A percentile compares a stretch with the other conserved stretches of the same genome.
Conservation (phyloP, 2,888 invertebrate species). For the Escarpia spicata region DNA sequence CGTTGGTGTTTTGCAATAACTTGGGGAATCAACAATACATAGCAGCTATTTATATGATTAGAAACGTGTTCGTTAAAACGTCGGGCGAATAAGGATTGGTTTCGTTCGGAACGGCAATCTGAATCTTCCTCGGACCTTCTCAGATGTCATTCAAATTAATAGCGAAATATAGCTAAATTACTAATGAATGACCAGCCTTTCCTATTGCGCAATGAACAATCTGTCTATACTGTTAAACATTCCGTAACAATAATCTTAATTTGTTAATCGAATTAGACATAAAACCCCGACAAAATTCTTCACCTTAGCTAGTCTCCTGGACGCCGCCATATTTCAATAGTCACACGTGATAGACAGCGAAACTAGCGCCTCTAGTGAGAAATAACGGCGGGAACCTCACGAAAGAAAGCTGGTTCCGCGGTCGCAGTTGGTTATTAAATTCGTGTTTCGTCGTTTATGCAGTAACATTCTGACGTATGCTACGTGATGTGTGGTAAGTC, state of each 20-base stretch:
- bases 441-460: not conserved
- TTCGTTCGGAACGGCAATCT: not conserved
- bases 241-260: not conserved
- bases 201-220: not conserved
- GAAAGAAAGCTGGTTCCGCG: not conserved
- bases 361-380: conserved; percentile 8
- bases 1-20: not conserved
- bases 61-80: not conserved
- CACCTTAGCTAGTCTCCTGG: conserved; percentile 39
- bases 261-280: not conserved
- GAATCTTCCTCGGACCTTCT: not conserved
- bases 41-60: not conserved
- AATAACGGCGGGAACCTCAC: conserved; percentile 5
- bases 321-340: conserved; percentile 37
- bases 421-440: not conserved
- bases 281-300: not conserved
- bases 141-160: not conserved
- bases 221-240: not conserved
- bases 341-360: not conserved
- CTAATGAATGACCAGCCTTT: not conserved
- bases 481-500: not conserved
- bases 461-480: not conserved
- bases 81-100: not conserved
- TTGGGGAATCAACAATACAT: not conserved
- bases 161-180: not conserved